Evolutionary conservation across 1,140 invertebrate genomes (phyloP).

Genomic region (Colletes gigas): DNA sequence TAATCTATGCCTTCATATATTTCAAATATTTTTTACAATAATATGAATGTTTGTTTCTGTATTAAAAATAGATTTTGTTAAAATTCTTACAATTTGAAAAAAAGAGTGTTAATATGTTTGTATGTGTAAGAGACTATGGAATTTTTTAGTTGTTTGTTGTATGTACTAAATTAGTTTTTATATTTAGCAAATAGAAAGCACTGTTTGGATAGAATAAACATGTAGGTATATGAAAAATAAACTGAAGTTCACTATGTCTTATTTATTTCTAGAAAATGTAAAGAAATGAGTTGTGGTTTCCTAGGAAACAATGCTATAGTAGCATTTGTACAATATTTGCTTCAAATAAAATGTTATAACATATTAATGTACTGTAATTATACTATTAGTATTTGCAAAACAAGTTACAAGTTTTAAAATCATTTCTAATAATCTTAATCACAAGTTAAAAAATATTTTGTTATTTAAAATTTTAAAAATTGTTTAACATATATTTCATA

Average conservation of each 20-base stretch:
- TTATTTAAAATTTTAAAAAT: not conserved
- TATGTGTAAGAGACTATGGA: not conserved
- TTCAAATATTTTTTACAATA: not conserved
- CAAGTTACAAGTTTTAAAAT: not conserved
- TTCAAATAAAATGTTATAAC: slow-evolving; percentile 7
- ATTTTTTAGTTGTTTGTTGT: not conserved
- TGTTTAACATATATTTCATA: not conserved
- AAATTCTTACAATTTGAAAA: slow-evolving; percentile 26
- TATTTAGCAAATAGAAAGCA: slow-evolving; percentile 22
- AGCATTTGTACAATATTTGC: not conserved
- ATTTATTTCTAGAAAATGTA: slow-evolving; percentile 10
- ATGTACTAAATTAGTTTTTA: slow-evolving; percentile 2
- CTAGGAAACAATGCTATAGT: slow-evolving; percentile 52
- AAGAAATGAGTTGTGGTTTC: slow-evolving; percentile 41
- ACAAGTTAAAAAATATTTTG: slow-evolving; percentile 19
- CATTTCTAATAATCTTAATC: not conserved
- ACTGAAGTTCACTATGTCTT: slow-evolving; percentile 10
- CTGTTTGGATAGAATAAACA: not conserved
- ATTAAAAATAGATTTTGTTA: not conserved
- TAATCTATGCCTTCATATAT: not conserved
- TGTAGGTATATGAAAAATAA: slow-evolving; percentile 17
- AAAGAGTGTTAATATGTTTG: not conserved
- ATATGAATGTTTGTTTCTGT: not conserved
- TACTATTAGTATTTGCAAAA: not conserved
- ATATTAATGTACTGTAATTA: slow-evolving; percentile 1